Evolutionary conservation across 2,113 vertebrate genomes (phyloP).

Genomic region (Neopipo cinnamomea): DNA sequence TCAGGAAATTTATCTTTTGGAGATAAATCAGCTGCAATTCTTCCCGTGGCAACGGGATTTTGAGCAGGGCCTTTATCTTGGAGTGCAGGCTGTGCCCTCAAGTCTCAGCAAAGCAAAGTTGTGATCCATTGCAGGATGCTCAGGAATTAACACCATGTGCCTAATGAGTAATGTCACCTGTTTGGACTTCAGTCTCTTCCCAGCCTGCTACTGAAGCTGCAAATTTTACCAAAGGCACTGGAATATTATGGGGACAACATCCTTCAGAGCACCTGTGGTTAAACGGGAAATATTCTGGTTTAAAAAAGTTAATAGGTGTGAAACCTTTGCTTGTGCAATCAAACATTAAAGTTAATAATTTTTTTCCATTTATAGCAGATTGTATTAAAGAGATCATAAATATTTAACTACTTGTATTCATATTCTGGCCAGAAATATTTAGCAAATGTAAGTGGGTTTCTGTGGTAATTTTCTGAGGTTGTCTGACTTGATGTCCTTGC

Average conservation of each 20-base stretch:
- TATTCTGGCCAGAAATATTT: neutral
- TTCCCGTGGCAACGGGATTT: neutral
- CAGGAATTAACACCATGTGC: neutral
- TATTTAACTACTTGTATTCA: neutral
- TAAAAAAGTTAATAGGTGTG: neutral
- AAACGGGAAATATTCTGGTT: neutral
- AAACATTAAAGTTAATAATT: neutral
- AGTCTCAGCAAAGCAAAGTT: neutral
- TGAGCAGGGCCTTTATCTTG: neutral
- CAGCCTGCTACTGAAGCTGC: neutral
- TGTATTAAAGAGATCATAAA: neutral
- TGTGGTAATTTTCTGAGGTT: neutral
- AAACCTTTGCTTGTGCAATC: neutral
- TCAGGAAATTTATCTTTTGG: neutral
- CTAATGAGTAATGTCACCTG: neutral
- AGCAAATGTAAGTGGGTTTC: neutral
- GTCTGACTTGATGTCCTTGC: neutral
- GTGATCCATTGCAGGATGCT: neutral
- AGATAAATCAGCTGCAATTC: neutral
- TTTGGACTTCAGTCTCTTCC: neutral
- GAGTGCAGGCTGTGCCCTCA: neutral
- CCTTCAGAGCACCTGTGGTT: neutral
- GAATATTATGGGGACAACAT: neutral
- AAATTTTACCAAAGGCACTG: fast-evolving
- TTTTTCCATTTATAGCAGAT: neutral